Conservation (phyloP, 2,888 invertebrate species). For the Apeira syringaria region DNA sequence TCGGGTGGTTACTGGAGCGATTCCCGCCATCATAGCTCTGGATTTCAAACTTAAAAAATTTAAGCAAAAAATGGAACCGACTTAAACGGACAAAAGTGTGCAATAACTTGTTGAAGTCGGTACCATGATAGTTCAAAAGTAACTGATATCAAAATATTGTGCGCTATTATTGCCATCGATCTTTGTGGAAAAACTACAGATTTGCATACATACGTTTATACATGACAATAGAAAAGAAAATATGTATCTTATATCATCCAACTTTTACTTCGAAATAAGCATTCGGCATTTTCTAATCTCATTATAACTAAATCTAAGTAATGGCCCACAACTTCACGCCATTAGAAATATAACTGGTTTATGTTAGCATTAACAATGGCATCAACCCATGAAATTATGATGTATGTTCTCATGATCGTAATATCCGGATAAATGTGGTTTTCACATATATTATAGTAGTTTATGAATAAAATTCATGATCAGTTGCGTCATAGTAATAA, state of each 20-base stretch:
- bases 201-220: too few species aligned
- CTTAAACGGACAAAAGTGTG: too few species aligned
- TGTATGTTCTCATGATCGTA: not conserved
- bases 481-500: slow-evolving; percentile 12
- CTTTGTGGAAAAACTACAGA: too few species aligned
- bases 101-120: too few species aligned
- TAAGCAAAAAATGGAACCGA: too few species aligned
- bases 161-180: too few species aligned
- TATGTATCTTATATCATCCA: not conserved
- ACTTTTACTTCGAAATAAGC: not conserved
- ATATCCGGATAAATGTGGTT: not conserved
- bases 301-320: not conserved
- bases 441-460: not conserved
- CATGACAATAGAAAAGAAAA: too few species aligned
- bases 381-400: not conserved
- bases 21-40: too few species aligned
- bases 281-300: not conserved
- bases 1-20: too few species aligned
- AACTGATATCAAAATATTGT: too few species aligned
- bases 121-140: too few species aligned
- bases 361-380: not conserved
- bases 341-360: not conserved
- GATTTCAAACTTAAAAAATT: too few species aligned
- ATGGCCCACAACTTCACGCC: not conserved
- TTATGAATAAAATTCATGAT: not conserved